These are phyloP conservation scores for Arctia plantaginis DNA, from an alignment of 2,888 invertebrate genomes.

Conservation along the genomic window DNA sequence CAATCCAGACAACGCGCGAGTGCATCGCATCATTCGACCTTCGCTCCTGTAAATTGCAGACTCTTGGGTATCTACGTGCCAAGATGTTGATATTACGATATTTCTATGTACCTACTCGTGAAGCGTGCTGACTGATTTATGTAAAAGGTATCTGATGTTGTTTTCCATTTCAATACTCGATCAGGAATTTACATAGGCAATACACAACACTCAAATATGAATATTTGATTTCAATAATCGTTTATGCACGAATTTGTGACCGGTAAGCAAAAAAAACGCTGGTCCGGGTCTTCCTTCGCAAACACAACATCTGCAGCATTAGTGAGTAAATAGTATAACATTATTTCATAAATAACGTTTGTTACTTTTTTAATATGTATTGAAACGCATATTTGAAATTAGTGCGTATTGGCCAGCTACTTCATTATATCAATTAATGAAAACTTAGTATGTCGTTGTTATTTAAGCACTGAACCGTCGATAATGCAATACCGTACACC, in stretches of 20 bases:
- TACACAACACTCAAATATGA: not conserved
- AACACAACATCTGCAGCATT: not conserved
- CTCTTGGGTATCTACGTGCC: conserved; percentile 30
- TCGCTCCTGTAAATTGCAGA: conserved; percentile 46
- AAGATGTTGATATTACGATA: conserved; percentile 26
- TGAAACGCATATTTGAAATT: too few species aligned
- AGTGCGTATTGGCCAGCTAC: too few species aligned
- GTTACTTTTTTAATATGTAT: too few species aligned
- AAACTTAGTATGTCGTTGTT: not conserved
- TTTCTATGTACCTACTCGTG: not conserved
- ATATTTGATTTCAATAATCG: not conserved
- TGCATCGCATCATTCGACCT: conserved; percentile 55
- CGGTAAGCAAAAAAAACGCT: not conserved
- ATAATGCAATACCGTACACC: not conserved
- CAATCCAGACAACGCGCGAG: conserved; percentile 52
- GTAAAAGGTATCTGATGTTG: not conserved
- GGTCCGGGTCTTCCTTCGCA: not conserved
- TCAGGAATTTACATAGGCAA: not conserved
- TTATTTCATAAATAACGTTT: not conserved
- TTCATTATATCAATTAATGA: not conserved
- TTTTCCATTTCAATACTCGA: not conserved
- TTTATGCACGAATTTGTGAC: not conserved
- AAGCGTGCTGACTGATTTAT: conserved; percentile 3
- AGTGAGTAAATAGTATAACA: not conserved
- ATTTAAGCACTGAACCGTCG: not conserved